Evolutionary conservation across 2,888 invertebrate species (phyloP), one percentile per base, ranked within the genome.

Genomic region (Parthenolecanium corni): DNA sequence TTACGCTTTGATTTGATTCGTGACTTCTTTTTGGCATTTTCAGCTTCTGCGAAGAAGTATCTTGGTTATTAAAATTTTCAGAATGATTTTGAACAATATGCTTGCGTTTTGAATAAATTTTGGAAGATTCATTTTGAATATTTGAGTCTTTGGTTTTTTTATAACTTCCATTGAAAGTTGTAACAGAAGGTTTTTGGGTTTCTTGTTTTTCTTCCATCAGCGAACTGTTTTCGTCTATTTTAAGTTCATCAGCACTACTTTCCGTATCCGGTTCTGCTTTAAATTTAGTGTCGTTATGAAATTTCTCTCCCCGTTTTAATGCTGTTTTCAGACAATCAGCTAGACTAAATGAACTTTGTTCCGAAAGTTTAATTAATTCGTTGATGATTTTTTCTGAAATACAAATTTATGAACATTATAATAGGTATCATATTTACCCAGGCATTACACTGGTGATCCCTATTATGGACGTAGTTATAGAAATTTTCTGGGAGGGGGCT

Each of bases 361-460:
- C 62, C 21, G 54, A 54, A 23, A 62, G 52, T 36, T 62, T 53
- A 52, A 62, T 52, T 44, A 53, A 42, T 53, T 53, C 52, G 52
- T 62, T 46, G 21, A 53, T 53, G 3, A 53, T 53, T 53, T 62
- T 62, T 21, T 62, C 62, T 62, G 38, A 1, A 54, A 54, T 14
- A 3, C 46, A 49, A 61, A 46, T 16, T 6, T 3, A 23, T 51
- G 11, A 18, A 1, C 24, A 51, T 51, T 51, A n/a, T n/a, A 21
- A 23, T n/a, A 36, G 9, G 2, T 53, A 31, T 18, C 24, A 18
- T 52, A 18, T 52, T n/a, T 36, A 52, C n/a, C n/a, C n/a, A n/a
- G n/a, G n/a, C n/a, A n/a, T n/a, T n/a, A n/a, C n/a, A n/a, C n/a
- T n/a, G n/a, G n/a, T n/a, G n/a, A n/a, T n/a, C n/a, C n/a, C n/a